Evolutionary conservation across 2,888 invertebrate genomes (phyloP).

Genomic region (Trilocha varians): DNA sequence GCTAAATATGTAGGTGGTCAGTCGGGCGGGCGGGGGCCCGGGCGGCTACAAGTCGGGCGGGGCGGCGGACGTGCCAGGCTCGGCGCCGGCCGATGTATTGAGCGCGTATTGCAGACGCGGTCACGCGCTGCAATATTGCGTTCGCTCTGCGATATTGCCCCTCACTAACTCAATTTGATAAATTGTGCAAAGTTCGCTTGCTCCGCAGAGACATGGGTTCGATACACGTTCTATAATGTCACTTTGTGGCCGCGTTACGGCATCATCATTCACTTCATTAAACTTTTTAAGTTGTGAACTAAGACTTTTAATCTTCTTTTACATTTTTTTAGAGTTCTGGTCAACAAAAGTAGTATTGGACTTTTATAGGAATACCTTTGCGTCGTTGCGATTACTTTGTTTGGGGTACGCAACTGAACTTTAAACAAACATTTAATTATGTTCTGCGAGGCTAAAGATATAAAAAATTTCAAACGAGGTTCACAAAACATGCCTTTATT

Average conservation of each 20-base stretch:
- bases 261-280: not conserved
- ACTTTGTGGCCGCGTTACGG: not conserved
- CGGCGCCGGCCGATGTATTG: constrained; percentile 72
- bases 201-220: constrained; percentile 15
- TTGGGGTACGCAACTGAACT: too few species aligned
- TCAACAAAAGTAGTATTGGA: too few species aligned
- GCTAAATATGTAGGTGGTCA: constrained; percentile 74
- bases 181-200: constrained; percentile 67
- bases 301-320: too few species aligned
- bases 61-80: constrained; percentile 62
- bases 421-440: too few species aligned
- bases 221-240: not conserved
- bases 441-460: too few species aligned
- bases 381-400: too few species aligned
- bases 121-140: constrained; percentile 74
- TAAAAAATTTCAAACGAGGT: too few species aligned
- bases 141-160: constrained; percentile 70
- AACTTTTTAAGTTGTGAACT: too few species aligned
- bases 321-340: too few species aligned
- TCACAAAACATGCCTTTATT: too few species aligned
- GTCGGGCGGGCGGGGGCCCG: constrained; percentile 50
- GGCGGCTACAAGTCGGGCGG: constrained; percentile 45
- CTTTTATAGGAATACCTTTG: too few species aligned
- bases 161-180: constrained; percentile 72
- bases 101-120: constrained; percentile 74